A percentile compares a stretch with the other conserved stretches of the same genome.
These are phyloP conservation scores for Brachyistius frenatus DNA, from an alignment of 2,113 vertebrate species.

Conservation along the genomic window DNA sequence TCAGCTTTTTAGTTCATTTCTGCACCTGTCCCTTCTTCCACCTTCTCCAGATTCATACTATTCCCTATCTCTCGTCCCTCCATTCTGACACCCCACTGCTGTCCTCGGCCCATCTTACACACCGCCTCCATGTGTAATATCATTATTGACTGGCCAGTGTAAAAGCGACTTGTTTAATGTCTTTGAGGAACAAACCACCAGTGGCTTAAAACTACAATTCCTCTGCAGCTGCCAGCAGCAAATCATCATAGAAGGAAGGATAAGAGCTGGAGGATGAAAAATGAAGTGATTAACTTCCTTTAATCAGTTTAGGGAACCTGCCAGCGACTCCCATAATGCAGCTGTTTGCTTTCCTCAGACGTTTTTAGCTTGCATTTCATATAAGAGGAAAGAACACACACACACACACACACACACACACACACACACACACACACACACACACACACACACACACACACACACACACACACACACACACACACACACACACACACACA, in stretches of 20 bases:
- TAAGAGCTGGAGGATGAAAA: constrained; percentile 72
- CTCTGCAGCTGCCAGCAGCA: constrained; percentile 37
- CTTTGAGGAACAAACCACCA: constrained; percentile 57
- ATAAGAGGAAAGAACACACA: constrained; percentile 54
- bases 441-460: not conserved
- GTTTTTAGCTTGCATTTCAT: constrained; percentile 69
- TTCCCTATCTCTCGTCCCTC: constrained; percentile 36
- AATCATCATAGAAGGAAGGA: constrained; percentile 52
- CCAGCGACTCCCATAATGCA: constrained; percentile 59
- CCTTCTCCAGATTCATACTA: constrained; percentile 14
- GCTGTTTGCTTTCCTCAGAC: constrained; percentile 49
- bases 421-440: not conserved
- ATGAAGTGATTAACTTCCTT: constrained; percentile 71
- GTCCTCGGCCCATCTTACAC: constrained; percentile 43
- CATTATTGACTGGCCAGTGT: constrained; percentile 65
- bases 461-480: not conserved
- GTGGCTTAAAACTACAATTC: constrained; percentile 28
- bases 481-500: not conserved
- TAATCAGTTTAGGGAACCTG: constrained; percentile 54
- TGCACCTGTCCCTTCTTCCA: not conserved
- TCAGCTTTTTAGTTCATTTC: not conserved
- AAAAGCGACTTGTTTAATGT: constrained; percentile 61
- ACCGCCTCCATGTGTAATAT: constrained; percentile 53
- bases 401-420: not conserved
- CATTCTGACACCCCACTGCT: constrained; percentile 33